phyloP scores from a whole-genome alignment of 2,113 vertebrate genomes.

The Oxyruncus cristatus region DNA sequence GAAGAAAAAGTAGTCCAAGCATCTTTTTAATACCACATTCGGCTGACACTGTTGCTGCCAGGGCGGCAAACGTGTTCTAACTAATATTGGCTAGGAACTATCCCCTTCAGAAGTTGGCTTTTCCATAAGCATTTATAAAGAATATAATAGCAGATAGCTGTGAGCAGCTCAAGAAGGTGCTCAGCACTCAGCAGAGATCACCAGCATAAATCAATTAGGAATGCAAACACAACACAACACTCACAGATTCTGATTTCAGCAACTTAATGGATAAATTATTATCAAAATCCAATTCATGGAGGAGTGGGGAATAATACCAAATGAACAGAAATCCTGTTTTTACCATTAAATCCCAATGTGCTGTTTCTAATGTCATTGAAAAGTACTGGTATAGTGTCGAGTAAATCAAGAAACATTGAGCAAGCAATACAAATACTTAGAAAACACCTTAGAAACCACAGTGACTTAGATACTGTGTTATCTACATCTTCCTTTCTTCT shows the following conservation, averaged over 20 bases:
- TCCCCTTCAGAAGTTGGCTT: background rate
- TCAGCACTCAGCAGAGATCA: background rate
- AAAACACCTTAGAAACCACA: background rate
- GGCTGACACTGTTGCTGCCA: background rate
- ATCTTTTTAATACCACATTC: background rate
- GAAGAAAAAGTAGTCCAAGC: background rate
- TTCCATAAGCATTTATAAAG: background rate
- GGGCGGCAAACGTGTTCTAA: background rate
- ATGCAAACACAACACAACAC: background rate
- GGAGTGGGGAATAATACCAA: background rate
- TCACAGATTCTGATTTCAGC: background rate
- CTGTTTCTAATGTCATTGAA: background rate
- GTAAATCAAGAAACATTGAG: background rate
- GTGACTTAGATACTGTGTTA: background rate
- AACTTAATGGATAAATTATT: background rate
- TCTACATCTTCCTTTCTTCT: background rate
- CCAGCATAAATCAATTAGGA: background rate
- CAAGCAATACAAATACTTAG: background rate
- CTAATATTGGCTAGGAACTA: background rate
- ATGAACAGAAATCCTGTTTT: background rate
- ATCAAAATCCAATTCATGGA: background rate
- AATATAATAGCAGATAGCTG: background rate
- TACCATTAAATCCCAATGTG: background rate
- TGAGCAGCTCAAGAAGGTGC: background rate
- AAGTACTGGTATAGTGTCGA: background rate